These are phyloP conservation scores for Typhlomys cinereus DNA, from an alignment of 2,113 vertebrate species.

Conservation along the genomic window DNA sequence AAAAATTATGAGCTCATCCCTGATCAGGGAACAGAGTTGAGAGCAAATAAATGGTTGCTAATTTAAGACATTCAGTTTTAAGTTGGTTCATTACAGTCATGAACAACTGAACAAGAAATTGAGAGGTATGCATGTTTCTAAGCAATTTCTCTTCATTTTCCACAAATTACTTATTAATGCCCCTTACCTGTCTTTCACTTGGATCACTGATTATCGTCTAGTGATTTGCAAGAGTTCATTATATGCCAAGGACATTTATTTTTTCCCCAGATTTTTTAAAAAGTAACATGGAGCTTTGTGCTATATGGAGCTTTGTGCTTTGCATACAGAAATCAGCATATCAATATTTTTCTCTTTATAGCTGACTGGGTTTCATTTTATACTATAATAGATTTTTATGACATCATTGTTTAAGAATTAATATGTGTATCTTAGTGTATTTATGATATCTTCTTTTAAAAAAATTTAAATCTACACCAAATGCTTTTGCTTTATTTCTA, in stretches of 20 bases:
- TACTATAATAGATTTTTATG: neutral
- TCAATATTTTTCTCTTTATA: neutral
- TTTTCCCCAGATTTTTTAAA: neutral
- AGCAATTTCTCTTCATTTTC: neutral
- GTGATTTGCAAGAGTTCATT: neutral
- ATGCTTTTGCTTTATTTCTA: neutral
- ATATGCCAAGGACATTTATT: neutral
- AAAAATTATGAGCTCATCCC: neutral
- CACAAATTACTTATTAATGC: neutral
- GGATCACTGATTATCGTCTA: neutral
- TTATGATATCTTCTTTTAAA: neutral
- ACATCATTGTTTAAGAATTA: neutral
- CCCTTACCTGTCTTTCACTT: neutral
- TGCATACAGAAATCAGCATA: neutral
- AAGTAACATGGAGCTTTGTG: neutral
- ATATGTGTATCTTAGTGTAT: neutral
- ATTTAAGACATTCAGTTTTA: neutral
- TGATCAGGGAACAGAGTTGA: neutral
- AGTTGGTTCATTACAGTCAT: neutral
- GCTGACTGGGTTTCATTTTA: neutral
- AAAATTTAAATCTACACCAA: neutral
- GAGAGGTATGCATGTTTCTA: neutral
- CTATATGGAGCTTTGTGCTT: neutral
- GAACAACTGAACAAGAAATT: neutral
- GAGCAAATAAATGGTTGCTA: neutral